Conservation (phyloP, 2,113 vertebrate genomes). For the Siphamia tubifer region DNA sequence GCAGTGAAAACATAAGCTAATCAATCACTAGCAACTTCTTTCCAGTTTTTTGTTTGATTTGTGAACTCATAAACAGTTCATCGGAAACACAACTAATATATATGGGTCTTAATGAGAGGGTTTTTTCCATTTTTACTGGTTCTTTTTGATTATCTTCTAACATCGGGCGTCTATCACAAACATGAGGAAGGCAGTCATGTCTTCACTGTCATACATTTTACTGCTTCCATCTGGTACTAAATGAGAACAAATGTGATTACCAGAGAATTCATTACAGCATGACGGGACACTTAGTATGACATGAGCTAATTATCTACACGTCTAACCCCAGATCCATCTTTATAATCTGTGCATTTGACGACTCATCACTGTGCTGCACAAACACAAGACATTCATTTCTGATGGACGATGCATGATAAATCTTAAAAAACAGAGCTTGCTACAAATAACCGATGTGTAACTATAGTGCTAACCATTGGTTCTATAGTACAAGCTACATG, state of each 20-base stretch:
- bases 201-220: slow-evolving; percentile 22
- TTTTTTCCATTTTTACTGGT: background rate
- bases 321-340: background rate
- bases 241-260: background rate
- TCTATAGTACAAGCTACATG: slow-evolving; percentile 7
- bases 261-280: background rate
- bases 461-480: background rate
- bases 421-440: background rate
- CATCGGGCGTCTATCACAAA: slow-evolving; percentile 12
- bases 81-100: background rate
- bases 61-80: background rate
- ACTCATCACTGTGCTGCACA: background rate
- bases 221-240: slow-evolving; percentile 19
- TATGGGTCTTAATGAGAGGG: background rate
- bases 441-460: background rate
- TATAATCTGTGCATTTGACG: background rate
- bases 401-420: background rate
- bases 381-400: background rate
- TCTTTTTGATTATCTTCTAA: slow-evolving; percentile 5
- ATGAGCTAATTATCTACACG: background rate
- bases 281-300: background rate
- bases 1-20: too few relatives aligned
- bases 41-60: background rate
- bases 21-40: background rate
- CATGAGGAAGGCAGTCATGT: background rate